Evolutionary conservation across 2,888 invertebrate species (phyloP), one percentile per base, ranked within the genome.

Genomic region (Arrhopalites spinosus): DNA sequence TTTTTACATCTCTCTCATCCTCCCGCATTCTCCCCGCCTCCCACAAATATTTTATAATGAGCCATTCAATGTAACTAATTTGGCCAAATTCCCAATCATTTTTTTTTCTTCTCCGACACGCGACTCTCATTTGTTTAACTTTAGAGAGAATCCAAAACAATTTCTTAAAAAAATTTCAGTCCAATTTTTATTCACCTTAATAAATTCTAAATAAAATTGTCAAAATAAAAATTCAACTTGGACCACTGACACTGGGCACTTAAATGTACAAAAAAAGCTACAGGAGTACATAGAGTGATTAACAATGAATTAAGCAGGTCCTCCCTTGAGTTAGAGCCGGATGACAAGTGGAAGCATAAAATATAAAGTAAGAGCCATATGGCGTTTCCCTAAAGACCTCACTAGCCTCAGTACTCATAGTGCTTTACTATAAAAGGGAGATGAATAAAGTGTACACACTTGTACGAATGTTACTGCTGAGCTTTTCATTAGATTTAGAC

Each of bases 401-500:
- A 3, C 29, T 27, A 2, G 3, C 13, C 61, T 27, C 61, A 3
- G 15, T 23, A 61, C 36, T 36, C 5, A n/a, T n/a, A n/a, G n/a
- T n/a, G n/a, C n/a, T 17, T 11, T 63, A 27, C 63, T n/a, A 27
- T 2, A 2, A 27, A 13, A 63, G 2, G 53, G 15, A n/a, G 20
- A 56, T 7, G 20, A 1, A 23, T 8, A n/a, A 20, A 8, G 20
- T 56, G 27, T 13, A 25, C 13, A 59, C 30, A 30, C 29, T 66
- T 27, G 43, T 66, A 15, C 30, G 23, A 43, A 45, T 66, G 66
- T 17, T 66, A 43, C 43, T 59, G 59, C 36, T 78, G 78, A 80
- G 81, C 77, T 81, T 80, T 80, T 81, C 81, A 81, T 81, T 80
- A 76, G 77, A 80, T 79, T 80, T 78, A 77, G 79, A 80, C 78